Conservation (phyloP, 2,888 invertebrate genomes). For the Oxyteleia sp. region DNA sequence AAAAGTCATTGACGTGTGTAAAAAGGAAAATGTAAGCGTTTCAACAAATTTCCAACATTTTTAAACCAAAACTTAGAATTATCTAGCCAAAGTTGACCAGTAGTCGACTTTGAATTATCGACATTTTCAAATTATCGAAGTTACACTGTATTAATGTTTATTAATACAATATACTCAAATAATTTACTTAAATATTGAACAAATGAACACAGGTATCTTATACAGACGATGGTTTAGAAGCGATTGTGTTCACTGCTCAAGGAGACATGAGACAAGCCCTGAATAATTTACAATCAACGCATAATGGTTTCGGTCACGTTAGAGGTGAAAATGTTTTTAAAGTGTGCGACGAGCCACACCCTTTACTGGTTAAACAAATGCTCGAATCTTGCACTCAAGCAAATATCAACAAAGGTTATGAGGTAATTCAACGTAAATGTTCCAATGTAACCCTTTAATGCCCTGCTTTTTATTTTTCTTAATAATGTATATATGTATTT, state of each 20-base stretch:
- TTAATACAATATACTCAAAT: too few species aligned
- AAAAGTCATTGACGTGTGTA: slow-evolving; percentile 92
- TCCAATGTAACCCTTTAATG: too few species aligned
- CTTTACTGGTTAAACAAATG: slow-evolving; percentile 97
- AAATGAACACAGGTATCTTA: slow-evolving; percentile 90
- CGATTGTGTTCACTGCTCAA: slow-evolving; percentile 99
- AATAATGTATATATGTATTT: too few species aligned
- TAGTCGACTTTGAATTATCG: too few species aligned
- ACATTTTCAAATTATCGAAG: too few species aligned
- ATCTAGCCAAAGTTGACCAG: too few species aligned
- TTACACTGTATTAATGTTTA: too few species aligned
- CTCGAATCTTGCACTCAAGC: slow-evolving; percentile 93
- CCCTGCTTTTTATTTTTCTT: too few species aligned
- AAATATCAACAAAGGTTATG: slow-evolving; percentile 95
- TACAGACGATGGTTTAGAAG: slow-evolving; percentile 97
- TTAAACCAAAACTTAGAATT: too few species aligned
- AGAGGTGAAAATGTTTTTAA: slow-evolving; percentile 98
- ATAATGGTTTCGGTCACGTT: slow-evolving; percentile 97
- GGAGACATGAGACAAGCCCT: slow-evolving; percentile 99
- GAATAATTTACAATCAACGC: slow-evolving; percentile 98
- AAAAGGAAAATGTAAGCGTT: slow-evolving; percentile 90
- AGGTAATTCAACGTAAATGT: too few species aligned
- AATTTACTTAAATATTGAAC: too few species aligned
- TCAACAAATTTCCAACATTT: too few species aligned
- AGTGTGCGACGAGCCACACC: slow-evolving; percentile 99